Percentiles rank a stretch among this genome's conserved stretches.
phyloP scores from a whole-genome alignment of 2,113 vertebrate species.

The Mirza zaza region DNA sequence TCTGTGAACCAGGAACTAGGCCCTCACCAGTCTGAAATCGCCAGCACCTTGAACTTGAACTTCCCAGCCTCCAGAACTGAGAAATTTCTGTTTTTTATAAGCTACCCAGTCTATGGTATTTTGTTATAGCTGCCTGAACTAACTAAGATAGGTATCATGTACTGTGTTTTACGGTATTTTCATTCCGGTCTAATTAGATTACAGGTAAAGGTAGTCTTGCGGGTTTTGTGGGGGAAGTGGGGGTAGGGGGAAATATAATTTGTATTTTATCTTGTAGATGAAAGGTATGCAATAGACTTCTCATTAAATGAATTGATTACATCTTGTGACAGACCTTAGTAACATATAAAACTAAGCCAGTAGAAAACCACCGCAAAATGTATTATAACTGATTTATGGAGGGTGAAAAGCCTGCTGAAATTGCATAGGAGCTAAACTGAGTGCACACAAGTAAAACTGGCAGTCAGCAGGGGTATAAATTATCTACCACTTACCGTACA shows the following conservation, averaged over 20 bases:
- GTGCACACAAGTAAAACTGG: background rate
- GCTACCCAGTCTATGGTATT: background rate
- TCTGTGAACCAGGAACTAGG: background rate
- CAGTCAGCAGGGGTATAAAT: background rate
- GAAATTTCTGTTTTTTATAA: background rate
- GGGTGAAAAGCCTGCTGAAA: background rate
- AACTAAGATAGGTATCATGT: background rate
- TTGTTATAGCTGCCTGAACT: background rate
- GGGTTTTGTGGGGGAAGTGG: no score
- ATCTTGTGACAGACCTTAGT: background rate
- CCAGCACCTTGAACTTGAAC: background rate
- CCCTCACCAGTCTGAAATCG: background rate
- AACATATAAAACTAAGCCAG: background rate
- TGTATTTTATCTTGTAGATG: background rate
- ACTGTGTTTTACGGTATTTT: background rate
- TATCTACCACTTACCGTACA: constrained; percentile 80
- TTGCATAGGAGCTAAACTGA: background rate
- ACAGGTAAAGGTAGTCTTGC: background rate
- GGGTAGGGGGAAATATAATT: background rate
- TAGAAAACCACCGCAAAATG: background rate
- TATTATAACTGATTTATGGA: background rate
- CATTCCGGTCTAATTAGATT: background rate
- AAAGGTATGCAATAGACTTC: background rate
- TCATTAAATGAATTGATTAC: background rate
- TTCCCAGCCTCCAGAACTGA: background rate